A percentile compares a stretch with the other conserved stretches of the same genome.
Evolutionary conservation across 2,888 invertebrate species (phyloP).

Genomic region (Pachliopta kotzebuea): DNA sequence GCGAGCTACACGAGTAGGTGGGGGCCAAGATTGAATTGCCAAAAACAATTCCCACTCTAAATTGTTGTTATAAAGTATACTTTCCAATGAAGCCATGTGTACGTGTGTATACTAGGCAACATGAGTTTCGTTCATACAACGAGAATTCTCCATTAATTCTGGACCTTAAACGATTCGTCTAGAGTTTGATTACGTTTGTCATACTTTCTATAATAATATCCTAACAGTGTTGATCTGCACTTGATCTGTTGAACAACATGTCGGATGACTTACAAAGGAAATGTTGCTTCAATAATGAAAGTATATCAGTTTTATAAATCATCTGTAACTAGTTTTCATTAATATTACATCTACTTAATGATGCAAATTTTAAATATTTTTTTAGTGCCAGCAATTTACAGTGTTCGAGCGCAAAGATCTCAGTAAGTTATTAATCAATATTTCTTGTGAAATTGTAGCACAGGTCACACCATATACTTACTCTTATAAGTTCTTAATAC

Average conservation of each 20-base stretch:
- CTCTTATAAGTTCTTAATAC: too few relatives aligned
- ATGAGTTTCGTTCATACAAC: not conserved
- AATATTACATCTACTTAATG: not conserved
- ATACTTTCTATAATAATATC: not conserved
- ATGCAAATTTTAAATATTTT: not conserved
- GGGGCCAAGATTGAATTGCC: not conserved
- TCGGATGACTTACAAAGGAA: slow-evolving; percentile 29
- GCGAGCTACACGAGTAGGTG: slow-evolving; percentile 24
- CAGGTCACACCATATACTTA: too few relatives aligned
- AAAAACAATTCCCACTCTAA: slow-evolving; percentile 4
- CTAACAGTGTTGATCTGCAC: slow-evolving; percentile 18
- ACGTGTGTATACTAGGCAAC: slow-evolving; percentile 25
- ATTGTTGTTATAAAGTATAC: not conserved
- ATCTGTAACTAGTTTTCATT: not conserved
- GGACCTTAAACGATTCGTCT: not conserved
- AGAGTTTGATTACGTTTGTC: slow-evolving; percentile 9
- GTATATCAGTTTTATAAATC: slow-evolving; percentile 19
- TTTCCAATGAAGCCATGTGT: slow-evolving; percentile 4
- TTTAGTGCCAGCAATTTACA: not conserved
- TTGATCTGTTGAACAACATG: slow-evolving; percentile 30
- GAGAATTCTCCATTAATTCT: slow-evolving; percentile 1
- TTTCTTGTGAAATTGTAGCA: not conserved
- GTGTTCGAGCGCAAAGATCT: not conserved
- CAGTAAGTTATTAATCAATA: not conserved
- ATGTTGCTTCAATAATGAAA: slow-evolving; percentile 25